A percentile compares a stretch with the other conserved stretches of the same genome.
Evolutionary conservation across 2,797 vertebrate species (phyloP).

Genomic region (Epinephelus coioides): DNA sequence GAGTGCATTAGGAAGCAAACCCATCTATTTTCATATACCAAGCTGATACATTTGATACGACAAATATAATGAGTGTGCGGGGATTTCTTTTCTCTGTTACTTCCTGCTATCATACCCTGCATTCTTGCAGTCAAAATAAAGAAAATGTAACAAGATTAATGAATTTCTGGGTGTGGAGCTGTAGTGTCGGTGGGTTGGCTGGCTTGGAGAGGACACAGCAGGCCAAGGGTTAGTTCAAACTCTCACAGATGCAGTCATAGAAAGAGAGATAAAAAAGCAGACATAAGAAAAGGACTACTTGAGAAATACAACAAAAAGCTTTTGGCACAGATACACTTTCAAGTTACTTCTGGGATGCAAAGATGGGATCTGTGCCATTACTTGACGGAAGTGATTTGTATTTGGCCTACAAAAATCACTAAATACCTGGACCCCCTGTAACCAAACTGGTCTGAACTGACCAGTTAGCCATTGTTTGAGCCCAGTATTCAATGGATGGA

Average conservation of each 20-base stretch:
- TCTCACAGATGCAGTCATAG: background rate
- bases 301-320: background rate
- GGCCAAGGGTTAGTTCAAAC: slow-evolving; percentile 25
- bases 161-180: slow-evolving; percentile 4
- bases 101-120: slow-evolving; percentile 8
- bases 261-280: background rate
- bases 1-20: slow-evolving; percentile 33
- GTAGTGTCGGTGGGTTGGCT: slow-evolving; percentile 19
- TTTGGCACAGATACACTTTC: slow-evolving; percentile 24
- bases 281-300: background rate
- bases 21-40: slow-evolving; percentile 30
- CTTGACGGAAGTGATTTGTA: background rate
- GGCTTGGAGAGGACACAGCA: slow-evolving; percentile 27
- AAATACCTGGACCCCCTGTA: background rate
- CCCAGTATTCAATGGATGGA: background rate
- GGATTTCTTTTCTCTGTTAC: background rate
- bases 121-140: slow-evolving; percentile 46
- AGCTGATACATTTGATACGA: slow-evolving; percentile 32
- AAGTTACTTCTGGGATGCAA: background rate
- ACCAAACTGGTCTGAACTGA: background rate
- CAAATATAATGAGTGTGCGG: slow-evolving; percentile 32
- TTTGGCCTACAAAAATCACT: background rate
- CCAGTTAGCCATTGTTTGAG: background rate
- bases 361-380: background rate
- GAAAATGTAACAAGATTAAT: slow-evolving; percentile 41